Base-by-base conservation (phyloP, 2,888 invertebrate species). In the Meiosimyza platycephala region DNA sequence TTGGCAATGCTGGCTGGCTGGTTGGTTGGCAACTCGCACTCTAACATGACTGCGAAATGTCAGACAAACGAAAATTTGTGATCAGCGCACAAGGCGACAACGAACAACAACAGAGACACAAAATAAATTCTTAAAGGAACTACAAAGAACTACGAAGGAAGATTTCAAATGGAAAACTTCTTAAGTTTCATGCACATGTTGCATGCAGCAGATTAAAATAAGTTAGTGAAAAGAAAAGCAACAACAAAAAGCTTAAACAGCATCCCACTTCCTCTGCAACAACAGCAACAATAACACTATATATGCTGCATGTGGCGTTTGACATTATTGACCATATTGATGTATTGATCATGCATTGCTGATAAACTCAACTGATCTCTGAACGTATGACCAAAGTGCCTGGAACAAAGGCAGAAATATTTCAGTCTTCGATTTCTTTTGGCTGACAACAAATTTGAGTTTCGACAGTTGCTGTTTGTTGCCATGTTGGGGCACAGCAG, bases 311-410 rank as follows among this genome's bases (percentile, higher is more conserved):
- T 74, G 76, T 73, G 72, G 72, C 63, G 72, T 76, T 72, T 79
- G 79, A 79, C 79, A 76, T 79, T 79, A 79, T 79, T 79, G 78
- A 78, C 77, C 79, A 78, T 78, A 79, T 79, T 79, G 79, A 79
- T 79, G 78, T 79, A 79, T 79, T 75, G 79, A 79, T 79, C 79
- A 76, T 76, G 76, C 76, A 74, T 73, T 70, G 74, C 76, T 76
- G 79, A 79, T 79, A 79, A 79, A 76, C 76, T 72, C 48, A n/a
- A 28, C 64, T 64, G 70, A n/a, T 54, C 52, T 33, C 22, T 47
- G 15, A 28, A 28, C 28, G 28, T 57, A 15, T 18, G 63, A 22
- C 28, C 7, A 65, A 51, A 5, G n/a, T 48, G 16, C 28, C 18
- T 50, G 18, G n/a, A 51, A 7, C 63, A 18, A 47, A 18, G 6